Base-by-base conservation (phyloP, 2,888 invertebrate genomes). In the Leucophenga maculata region DNA sequence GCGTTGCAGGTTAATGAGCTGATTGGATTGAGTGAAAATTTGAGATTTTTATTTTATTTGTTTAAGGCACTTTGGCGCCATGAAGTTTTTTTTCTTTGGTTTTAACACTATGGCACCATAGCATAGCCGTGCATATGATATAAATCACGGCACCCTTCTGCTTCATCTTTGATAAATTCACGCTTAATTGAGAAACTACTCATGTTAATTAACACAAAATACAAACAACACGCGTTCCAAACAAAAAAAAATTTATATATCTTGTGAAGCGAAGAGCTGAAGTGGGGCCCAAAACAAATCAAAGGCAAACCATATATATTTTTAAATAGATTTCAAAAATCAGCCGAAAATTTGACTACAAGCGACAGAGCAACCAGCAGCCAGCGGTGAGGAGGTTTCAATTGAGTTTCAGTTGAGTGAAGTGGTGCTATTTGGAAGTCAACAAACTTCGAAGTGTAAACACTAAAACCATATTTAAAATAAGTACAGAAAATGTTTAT, bases 101-200 rank as follows among this genome's bases (percentile, higher is more conserved):
- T 11, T 39, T 8, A 11, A 26, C 26, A 3, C 26, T 3, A 26
- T n/a, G n/a, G n/a, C 26, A 26, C 3, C 32, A 62, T 44, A n/a
- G n/a, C n/a, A 44, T 62, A 44, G 13, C 59, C 16, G 31, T 59
- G 14, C 11, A 39, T 16, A 39, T n/a, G 13, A 16, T 32, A 44
- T 54, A 31, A 50, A 22, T 50, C 46, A 22, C 46, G 16, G 32
- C 14, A 26, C 48, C 26, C 26, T 9, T 52, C 2, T 52, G 32
- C n/a, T 18, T 8, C 20, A 52, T 31, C 22, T 14, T 32, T 66
- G 39, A 46, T 52, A 67, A 74, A 73, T 78, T 77, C 71, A 74
- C 70, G 81, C 80, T 76, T 79, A 80, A 80, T 80, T 80, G 79
- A 75, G 78, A 79, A 80, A 80, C 82, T 82, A 78, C 82, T 82